Conservation (phyloP, 2,797 vertebrate genomes). For the Natrix natrix region DNA sequence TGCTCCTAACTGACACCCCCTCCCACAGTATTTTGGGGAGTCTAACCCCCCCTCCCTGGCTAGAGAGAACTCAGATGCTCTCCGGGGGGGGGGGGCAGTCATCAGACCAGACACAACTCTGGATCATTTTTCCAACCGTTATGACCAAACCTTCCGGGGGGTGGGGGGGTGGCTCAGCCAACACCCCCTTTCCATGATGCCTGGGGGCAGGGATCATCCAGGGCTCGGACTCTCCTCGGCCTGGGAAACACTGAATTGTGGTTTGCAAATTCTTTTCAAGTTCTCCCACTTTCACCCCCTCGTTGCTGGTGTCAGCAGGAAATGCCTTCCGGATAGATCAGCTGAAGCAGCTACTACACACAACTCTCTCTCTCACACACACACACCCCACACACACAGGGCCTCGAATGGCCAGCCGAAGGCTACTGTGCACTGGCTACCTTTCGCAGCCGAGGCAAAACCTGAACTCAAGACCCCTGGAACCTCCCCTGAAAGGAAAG, state of each 20-base stretch:
- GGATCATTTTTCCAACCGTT: background rate
- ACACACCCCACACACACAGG: too few species aligned
- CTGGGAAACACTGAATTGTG: constrained; percentile 36
- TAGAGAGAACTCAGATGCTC: background rate
- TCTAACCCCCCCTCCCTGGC: fast-evolving
- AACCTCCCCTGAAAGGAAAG: background rate
- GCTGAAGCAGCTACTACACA: background rate
- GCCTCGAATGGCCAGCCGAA: background rate
- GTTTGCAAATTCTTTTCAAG: constrained; percentile 30
- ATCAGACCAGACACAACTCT: background rate
- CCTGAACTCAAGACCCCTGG: too few species aligned
- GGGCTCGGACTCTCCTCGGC: background rate
- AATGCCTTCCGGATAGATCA: constrained; percentile 36
- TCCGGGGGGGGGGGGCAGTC: background rate
- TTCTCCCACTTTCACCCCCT: constrained; percentile 33
- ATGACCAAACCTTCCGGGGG: background rate
- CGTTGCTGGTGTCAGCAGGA: constrained; percentile 23
- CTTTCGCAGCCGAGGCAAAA: too few species aligned
- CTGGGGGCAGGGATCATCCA: background rate
- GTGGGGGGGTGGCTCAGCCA: background rate
- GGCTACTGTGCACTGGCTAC: background rate
- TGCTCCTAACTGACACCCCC: fast-evolving
- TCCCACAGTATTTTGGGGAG: background rate
- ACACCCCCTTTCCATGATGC: background rate
- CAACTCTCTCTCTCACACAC: background rate